Percentiles rank a stretch among this genome's conserved stretches.
Evolutionary conservation across 2,113 vertebrate genomes (phyloP).

Genomic region (Orcinus orca): DNA sequence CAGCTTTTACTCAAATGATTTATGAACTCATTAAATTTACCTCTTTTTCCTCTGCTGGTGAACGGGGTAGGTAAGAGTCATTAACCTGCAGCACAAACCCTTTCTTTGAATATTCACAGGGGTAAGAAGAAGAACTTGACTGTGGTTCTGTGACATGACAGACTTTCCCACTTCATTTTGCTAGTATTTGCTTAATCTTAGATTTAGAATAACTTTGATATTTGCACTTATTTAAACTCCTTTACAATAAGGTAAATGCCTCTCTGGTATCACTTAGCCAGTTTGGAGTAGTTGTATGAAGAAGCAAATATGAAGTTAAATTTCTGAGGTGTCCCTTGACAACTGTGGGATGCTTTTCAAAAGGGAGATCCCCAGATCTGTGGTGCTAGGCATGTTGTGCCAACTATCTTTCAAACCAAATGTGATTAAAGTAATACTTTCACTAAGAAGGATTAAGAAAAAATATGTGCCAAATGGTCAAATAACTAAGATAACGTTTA

Average conservation of each 20-base stretch:
- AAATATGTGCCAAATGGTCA: not conserved
- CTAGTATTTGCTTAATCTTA: not conserved
- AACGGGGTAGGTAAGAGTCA: not conserved
- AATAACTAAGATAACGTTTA: not conserved
- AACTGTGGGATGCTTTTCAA: not conserved
- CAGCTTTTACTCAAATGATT: not conserved
- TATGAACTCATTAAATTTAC: not conserved
- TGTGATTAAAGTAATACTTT: not conserved
- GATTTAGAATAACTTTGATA: not conserved
- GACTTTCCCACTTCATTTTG: not conserved
- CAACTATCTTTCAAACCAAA: not conserved
- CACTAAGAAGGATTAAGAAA: not conserved
- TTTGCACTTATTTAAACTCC: not conserved
- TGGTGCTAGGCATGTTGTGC: not conserved
- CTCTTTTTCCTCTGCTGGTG: not conserved
- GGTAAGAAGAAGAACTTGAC: not conserved
- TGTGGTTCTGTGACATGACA: not conserved
- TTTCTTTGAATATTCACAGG: not conserved
- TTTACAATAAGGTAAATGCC: not conserved
- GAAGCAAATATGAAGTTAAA: not conserved
- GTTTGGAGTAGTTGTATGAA: not conserved
- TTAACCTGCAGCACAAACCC: not conserved
- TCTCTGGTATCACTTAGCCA: not conserved
- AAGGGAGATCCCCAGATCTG: not conserved
- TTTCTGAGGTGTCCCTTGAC: not conserved